Base-by-base conservation (phyloP, 2,113 vertebrate species). In the Junco hyemalis region DNA sequence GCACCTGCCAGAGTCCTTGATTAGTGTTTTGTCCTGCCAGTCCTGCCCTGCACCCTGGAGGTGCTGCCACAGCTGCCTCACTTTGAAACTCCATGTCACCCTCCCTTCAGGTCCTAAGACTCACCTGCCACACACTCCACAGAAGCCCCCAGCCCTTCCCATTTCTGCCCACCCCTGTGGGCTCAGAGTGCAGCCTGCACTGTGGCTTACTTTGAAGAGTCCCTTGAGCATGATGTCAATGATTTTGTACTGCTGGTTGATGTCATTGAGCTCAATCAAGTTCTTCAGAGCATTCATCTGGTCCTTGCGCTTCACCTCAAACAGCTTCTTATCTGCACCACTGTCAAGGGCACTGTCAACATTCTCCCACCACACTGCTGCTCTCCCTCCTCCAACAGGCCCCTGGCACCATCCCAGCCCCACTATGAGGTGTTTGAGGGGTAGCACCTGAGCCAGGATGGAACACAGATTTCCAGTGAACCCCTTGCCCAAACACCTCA, bases 181-280 rank as follows among this genome's bases (percentile, higher is more conserved):
- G 33, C 26, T 48, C 0, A 0, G 17, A 61, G 48, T 21, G 23
- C 1, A 4, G 69, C 61, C 56, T 2, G 0, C 2, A 10, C 50
- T 38, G 66, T 31, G 19, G 33, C 94, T 92, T 83, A 99, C 99
- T 98, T 99, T 99, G 93, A 99, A 99, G 57, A 99, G 98, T 26
- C 99, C 99, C 96, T 99, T 99, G 86, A 99, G 98, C 99, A 99
- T 99, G 98, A 99, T 99, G 94, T 99, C 99, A 16, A 99, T 99
- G 96, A 99, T 99, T 98, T 99, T 99, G 97, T 99, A 99, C 95
- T 99, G 99, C 96, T 99, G 99, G 98, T 99, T 99, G 95, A 99
- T 93, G 47, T 99, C 99, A 1, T 99, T 99, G 81, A 99, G 98
- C 97, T 99, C 99, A 0, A 99, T 99, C 93, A 99, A 97, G 87